Conservation (phyloP, 2,888 invertebrate genomes). For the Zonitis immaculata region DNA sequence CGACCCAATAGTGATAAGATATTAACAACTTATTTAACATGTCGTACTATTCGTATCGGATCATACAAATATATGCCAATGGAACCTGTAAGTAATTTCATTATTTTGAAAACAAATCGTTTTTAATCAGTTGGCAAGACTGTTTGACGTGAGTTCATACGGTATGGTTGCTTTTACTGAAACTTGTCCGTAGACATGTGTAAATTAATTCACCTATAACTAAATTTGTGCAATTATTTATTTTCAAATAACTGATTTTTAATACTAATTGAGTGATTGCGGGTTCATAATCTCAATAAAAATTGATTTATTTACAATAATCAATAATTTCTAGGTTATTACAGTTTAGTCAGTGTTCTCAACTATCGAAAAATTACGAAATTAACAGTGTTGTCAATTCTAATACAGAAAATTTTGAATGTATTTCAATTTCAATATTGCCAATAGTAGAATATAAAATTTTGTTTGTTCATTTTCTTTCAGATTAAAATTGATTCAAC, state of each 20-base stretch:
- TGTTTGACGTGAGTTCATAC: background rate
- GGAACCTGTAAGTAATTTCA: slow-evolving; percentile 58
- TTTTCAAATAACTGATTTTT: too few relatives aligned
- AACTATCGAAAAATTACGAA: background rate
- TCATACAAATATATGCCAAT: slow-evolving; percentile 74
- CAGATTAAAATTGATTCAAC: slow-evolving; percentile 39
- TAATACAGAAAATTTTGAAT: background rate
- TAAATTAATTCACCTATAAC: too few relatives aligned
- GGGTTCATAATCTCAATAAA: too few relatives aligned
- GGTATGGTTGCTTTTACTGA: too few relatives aligned
- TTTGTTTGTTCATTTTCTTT: slow-evolving; percentile 15
- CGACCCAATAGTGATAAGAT: slow-evolving; percentile 4
- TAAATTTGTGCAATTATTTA: too few relatives aligned
- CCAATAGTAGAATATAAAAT: background rate
- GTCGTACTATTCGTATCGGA: slow-evolving; percentile 79
- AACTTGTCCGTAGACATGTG: too few relatives aligned
- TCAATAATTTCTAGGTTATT: background rate
- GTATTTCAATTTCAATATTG: too few relatives aligned
- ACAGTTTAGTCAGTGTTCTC: background rate
- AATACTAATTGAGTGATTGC: too few relatives aligned
- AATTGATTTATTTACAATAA: too few relatives aligned
- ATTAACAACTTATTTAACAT: slow-evolving; percentile 39
- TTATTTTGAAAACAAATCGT: slow-evolving; percentile 6
- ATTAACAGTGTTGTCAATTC: background rate
- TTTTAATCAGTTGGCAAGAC: slow-evolving; percentile 5